Evolutionary conservation across 2,113 vertebrate species (phyloP).

Genomic region (Neopipo cinnamomea): DNA sequence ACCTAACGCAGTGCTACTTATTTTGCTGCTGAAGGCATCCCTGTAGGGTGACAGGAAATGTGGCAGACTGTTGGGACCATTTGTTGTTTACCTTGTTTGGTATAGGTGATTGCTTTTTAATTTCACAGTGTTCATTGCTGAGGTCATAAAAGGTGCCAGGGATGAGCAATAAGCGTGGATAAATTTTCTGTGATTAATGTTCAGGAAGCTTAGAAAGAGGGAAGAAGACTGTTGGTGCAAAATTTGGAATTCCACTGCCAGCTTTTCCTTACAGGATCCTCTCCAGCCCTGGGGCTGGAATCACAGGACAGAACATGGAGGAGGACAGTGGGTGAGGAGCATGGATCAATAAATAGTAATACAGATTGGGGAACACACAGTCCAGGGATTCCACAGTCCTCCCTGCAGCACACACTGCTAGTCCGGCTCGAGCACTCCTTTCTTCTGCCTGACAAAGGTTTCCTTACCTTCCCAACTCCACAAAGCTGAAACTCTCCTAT

Average conservation of each 20-base stretch:
- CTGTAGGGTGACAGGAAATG: accelerated
- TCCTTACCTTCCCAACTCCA: background rate
- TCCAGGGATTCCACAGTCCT: background rate
- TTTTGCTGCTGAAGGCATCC: background rate
- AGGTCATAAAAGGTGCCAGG: background rate
- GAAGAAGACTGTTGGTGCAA: background rate
- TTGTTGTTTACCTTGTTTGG: background rate
- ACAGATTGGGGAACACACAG: accelerated
- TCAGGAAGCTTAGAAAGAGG: background rate
- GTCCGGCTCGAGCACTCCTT: background rate
- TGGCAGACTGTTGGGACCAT: background rate
- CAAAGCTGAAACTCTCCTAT: background rate
- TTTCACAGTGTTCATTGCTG: background rate
- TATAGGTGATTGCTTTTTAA: background rate
- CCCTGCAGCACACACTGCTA: background rate
- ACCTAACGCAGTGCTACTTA: background rate
- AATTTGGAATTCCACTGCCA: background rate
- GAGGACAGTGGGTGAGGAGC: background rate
- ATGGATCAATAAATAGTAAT: background rate
- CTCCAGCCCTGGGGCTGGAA: background rate
- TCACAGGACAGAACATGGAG: background rate
- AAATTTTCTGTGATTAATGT: background rate
- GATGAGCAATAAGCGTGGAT: background rate
- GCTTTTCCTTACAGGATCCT: background rate
- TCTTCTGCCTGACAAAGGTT: background rate